phyloP scores from a whole-genome alignment of 2,113 vertebrate species.

The Elgaria multicarinata region DNA sequence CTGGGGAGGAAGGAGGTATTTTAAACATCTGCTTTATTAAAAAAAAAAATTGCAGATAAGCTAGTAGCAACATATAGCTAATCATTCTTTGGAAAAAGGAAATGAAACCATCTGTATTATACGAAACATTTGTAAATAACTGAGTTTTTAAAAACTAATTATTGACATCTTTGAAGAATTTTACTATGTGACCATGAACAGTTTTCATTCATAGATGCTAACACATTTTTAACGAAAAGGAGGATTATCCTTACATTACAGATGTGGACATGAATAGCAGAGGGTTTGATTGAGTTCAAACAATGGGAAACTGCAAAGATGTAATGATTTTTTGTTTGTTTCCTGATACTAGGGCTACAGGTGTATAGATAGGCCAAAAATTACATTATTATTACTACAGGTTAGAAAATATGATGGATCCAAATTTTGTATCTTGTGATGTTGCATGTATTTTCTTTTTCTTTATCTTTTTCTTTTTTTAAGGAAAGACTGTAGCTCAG shows the following conservation, averaged over 20 bases:
- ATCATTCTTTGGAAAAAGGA: neutral
- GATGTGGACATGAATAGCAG: too few relatives aligned
- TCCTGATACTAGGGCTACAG: neutral
- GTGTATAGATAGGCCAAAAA: conserved; percentile 2
- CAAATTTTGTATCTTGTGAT: neutral
- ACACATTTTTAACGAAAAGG: neutral
- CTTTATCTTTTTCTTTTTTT: neutral
- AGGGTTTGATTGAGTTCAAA: neutral
- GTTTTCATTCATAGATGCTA: neutral
- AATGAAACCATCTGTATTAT: neutral
- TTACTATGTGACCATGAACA: neutral
- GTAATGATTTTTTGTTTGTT: too few relatives aligned
- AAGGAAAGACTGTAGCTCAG: neutral
- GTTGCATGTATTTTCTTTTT: too few relatives aligned
- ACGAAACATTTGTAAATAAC: neutral
- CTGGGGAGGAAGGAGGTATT: too few relatives aligned
- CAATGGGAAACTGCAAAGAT: neutral
- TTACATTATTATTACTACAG: neutral
- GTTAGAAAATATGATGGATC: neutral
- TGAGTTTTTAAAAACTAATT: neutral
- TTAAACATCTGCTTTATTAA: neutral
- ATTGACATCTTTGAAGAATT: neutral
- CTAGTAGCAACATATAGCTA: neutral
- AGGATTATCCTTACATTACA: neutral
- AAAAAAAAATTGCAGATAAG: too few relatives aligned